These are phyloP conservation scores for Drosophila siamana DNA, from an alignment of 2,888 invertebrate genomes.

Conservation along the genomic window DNA sequence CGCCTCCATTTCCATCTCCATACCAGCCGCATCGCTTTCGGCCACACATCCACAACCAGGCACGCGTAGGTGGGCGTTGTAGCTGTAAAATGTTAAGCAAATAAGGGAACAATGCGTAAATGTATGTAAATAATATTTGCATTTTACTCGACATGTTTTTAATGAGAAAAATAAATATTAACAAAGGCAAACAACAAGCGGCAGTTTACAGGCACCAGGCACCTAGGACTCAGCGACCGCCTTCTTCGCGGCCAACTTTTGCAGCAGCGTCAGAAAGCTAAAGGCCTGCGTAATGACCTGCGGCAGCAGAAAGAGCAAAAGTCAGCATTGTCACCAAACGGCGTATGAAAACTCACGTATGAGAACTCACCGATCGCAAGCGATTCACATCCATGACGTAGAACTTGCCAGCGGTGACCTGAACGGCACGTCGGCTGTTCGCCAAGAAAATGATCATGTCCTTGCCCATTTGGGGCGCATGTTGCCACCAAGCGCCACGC, in stretches of 20 bases:
- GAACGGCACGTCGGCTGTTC: conserved; percentile 73
- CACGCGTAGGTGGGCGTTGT: conserved; percentile 4
- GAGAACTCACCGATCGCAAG: conserved; percentile 69
- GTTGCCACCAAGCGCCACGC: conserved; percentile 79
- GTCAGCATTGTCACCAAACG: too few relatives aligned
- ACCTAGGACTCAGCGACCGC: conserved; percentile 25
- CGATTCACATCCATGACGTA: conserved; percentile 83
- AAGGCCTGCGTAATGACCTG: conserved; percentile 83
- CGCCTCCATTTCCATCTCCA: conserved; percentile 10
- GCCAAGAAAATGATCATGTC: conserved; percentile 81
- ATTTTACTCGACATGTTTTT: conserved; percentile 69
- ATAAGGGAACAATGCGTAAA: conserved; percentile 53
- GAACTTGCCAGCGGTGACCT: conserved; percentile 83
- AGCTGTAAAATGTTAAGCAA: conserved; percentile 48
- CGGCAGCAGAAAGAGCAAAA: neutral
- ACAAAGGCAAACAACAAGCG: conserved; percentile 26
- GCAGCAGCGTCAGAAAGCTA: conserved; percentile 82
- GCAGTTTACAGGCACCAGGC: neutral
- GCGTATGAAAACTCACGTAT: too few relatives aligned
- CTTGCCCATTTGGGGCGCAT: conserved; percentile 63
- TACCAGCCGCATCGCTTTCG: conserved; percentile 20
- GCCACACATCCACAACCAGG: neutral
- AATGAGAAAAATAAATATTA: conserved; percentile 71
- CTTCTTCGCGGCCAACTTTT: conserved; percentile 82
- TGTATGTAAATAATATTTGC: conserved; percentile 69